Evolutionary conservation across 2,797 vertebrate genomes (phyloP), one percentile per base, ranked within the genome.

Genomic region (Taeniopygia guttata): DNA sequence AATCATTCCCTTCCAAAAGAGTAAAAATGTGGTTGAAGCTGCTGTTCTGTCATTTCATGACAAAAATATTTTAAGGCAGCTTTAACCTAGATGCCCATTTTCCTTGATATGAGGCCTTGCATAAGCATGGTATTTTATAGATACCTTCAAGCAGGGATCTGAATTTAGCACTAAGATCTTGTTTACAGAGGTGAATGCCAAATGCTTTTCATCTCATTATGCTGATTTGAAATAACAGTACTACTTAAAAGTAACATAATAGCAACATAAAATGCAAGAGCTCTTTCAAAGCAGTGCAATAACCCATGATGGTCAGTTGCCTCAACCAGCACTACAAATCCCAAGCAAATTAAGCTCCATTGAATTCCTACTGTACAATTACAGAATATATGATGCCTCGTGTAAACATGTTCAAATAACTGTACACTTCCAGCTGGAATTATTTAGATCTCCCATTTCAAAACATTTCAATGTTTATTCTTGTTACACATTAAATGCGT

Each of bases 181-280:
- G 16, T 69, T 82, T 58, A 96, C 45, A 64, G 63, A 13, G 32
- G 21, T 10, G 15, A 38, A 51, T 73, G 82, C 79, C 87, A 90
- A 89, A 52, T 69, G 63, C 17, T 88, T 81, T 87, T 59, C 52
- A 76, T 75, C 63, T 86, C 66, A 84, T 86, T 84, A 92, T 40
- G 52, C 62, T 86, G 48, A 25, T 69, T 91, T 94, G 45, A 95
- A 95, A 90, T 64, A 81, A 78, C 4, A 55, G 36, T 75, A 72
- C 52, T 43, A 69, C 63, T 92, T 78, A 83, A 87, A 92, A 93
- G 87, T 54, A 90, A 43, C 68, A 87, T 70, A 54, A 70, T 34
- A 26, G 15, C 51, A 86, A 48, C 36, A 81, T 67, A 86, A 93
- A 94, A 95, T 16, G 34, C 78, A 89, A 84, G 49, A 94, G 38